Conservation (phyloP, 2,888 invertebrate genomes). For the Sialis lutaria region DNA sequence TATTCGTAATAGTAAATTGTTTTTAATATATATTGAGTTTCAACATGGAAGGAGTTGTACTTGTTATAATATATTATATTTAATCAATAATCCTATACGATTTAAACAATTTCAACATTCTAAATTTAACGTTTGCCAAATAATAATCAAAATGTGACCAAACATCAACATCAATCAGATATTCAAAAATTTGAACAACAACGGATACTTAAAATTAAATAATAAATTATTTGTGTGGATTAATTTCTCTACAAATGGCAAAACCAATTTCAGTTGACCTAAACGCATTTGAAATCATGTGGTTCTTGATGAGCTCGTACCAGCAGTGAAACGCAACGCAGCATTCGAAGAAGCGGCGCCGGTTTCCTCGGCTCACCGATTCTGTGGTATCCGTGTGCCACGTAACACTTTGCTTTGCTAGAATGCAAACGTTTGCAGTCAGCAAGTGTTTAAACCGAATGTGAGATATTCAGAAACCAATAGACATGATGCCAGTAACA, state of each 20-base stretch:
- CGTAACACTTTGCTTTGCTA: slow-evolving; percentile 65
- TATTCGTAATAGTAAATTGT: too few species aligned
- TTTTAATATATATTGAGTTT: too few species aligned
- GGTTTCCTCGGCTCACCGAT: slow-evolving; percentile 33
- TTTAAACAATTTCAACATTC: too few species aligned
- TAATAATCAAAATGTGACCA: too few species aligned
- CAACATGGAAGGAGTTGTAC: too few species aligned
- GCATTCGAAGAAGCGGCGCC: slow-evolving; percentile 9
- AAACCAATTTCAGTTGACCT: too few species aligned
- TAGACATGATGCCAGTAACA: too few species aligned
- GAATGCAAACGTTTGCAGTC: slow-evolving; percentile 18
- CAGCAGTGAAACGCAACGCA: neutral
- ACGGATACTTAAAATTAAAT: neutral
- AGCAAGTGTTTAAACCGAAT: neutral
- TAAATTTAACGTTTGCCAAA: too few species aligned
- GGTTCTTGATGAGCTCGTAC: neutral
- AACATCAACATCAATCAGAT: too few species aligned
- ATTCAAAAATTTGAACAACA: neutral
- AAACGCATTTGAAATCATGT: neutral
- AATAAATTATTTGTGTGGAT: neutral
- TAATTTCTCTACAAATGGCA: too few species aligned
- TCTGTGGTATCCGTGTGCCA: slow-evolving; percentile 56
- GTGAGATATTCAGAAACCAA: neutral
- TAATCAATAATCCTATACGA: too few species aligned
- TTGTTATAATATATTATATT: too few species aligned